Conservation (phyloP, 2,797 vertebrate species). For the Pipistrellus pygmaeus region DNA sequence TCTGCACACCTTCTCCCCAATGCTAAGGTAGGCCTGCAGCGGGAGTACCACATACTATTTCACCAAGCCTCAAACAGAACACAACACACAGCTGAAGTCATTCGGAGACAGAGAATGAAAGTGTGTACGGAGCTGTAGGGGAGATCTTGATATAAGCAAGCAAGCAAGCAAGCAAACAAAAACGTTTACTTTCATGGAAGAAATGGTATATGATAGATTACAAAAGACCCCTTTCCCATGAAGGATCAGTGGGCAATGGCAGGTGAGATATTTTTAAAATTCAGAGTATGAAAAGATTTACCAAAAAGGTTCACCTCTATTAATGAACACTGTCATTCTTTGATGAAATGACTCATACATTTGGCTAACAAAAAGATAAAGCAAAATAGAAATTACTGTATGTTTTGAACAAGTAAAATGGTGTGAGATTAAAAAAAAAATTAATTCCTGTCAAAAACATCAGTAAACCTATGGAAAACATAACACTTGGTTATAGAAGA, state of each 20-base stretch:
- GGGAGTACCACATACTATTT: neutral
- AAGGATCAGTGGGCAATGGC: neutral
- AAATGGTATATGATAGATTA: neutral
- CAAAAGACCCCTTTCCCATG: neutral
- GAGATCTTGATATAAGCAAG: neutral
- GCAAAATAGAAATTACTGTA: neutral
- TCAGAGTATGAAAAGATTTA: neutral
- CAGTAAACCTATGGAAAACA: neutral
- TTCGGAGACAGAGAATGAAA: neutral
- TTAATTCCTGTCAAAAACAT: neutral
- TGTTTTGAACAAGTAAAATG: neutral
- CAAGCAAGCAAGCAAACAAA: slow-evolving; percentile 10
- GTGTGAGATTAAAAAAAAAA: neutral
- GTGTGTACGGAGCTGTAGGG: neutral
- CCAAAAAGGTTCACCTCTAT: too few relatives aligned
- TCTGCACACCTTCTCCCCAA: neutral
- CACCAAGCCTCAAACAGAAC: neutral
- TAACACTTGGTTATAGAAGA: neutral
- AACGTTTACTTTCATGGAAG: neutral
- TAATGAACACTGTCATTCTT: neutral
- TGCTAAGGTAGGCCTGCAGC: neutral
- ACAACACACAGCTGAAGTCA: neutral
- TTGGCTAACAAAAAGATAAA: neutral
- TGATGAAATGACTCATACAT: neutral
- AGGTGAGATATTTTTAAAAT: neutral